Percentiles rank a stretch among this genome's conserved stretches.
These are phyloP conservation scores for Loris lydekkerianus DNA, from an alignment of 2,797 vertebrate species.

Conservation along the genomic window DNA sequence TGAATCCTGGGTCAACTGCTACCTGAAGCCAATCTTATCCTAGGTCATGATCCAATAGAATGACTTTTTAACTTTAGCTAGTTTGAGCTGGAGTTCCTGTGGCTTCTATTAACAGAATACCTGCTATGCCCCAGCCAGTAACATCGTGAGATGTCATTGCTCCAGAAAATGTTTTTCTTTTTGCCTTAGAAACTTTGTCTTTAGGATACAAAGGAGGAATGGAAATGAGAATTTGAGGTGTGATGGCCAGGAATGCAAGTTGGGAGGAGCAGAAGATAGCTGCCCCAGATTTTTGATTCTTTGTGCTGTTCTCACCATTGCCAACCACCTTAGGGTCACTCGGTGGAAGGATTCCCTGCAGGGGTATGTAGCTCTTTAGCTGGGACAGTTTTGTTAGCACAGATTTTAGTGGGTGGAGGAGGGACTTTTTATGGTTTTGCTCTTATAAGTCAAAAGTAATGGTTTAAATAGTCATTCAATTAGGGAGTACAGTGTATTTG, in stretches of 20 bases:
- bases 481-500: not conserved
- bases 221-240: not conserved
- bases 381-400: slow-evolving; percentile 45
- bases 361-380: not conserved
- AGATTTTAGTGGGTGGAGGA: not conserved
- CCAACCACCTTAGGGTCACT: not conserved
- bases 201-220: not conserved
- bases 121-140: not conserved
- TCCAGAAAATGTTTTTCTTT: not conserved
- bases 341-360: not conserved
- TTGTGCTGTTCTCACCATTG: not conserved
- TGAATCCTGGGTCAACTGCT: not conserved
- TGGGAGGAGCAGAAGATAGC: not conserved
- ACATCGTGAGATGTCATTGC: not conserved
- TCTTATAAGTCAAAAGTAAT: slow-evolving; percentile 46
- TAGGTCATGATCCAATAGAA: not conserved
- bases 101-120: slow-evolving; percentile 7
- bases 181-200: not conserved
- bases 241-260: not conserved
- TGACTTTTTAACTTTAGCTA: not conserved
- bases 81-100: slow-evolving; percentile 12
- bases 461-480: not conserved
- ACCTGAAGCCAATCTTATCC: not conserved
- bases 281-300: not conserved
- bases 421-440: slow-evolving; percentile 47